Evolutionary conservation across 92 coral and sea anemone genomes (phyloP).

Genomic region (Anthopleura xanthogrammica): DNA sequence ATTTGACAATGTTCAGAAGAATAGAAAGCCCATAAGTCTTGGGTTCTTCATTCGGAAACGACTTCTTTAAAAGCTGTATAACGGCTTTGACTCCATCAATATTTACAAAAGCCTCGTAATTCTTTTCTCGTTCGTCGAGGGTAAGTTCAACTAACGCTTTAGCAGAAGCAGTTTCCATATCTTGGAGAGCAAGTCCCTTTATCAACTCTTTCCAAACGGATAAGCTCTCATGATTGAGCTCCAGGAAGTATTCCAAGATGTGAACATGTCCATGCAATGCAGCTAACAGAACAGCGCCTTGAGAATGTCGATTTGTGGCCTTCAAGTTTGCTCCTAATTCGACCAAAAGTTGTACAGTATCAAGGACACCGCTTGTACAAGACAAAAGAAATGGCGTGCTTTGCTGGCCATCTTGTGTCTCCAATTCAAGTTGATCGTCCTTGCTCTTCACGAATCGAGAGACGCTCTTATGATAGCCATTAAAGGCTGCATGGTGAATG

Average conservation of each 20-base stretch:
- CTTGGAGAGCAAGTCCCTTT: slow-evolving; percentile 53
- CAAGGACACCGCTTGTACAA: slow-evolving; percentile 81
- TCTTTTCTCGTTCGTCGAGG: slow-evolving; percentile 47
- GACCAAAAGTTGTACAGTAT: slow-evolving; percentile 82
- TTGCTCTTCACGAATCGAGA: slow-evolving; percentile 78
- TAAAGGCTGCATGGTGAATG: slow-evolving; percentile 94
- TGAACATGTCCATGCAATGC: slow-evolving; percentile 64
- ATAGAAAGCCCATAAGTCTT: slow-evolving; percentile 61
- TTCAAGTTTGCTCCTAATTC: slow-evolving; percentile 78
- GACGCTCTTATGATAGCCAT: slow-evolving; percentile 93
- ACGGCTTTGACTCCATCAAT: slow-evolving; percentile 69
- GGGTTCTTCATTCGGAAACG: slow-evolving; percentile 72
- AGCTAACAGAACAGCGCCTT: slow-evolving; percentile 77
- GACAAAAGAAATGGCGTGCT: slow-evolving; percentile 83
- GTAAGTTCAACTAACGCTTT: slow-evolving; percentile 79
- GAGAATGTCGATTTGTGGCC: slow-evolving; percentile 73
- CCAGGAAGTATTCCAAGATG: slow-evolving; percentile 77
- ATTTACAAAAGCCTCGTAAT: slow-evolving; percentile 59
- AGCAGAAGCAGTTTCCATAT: slow-evolving; percentile 70
- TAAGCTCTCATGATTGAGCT: slow-evolving; percentile 59
- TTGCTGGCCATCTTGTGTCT: slow-evolving; percentile 83
- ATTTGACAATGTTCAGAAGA: slow-evolving; percentile 56
- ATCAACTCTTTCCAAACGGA: slow-evolving; percentile 77
- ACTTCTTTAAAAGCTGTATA: slow-evolving; percentile 54
- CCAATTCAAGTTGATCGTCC: slow-evolving; percentile 87